These are phyloP conservation scores for Xerus rutilus DNA, from an alignment of 2,797 vertebrate genomes.

Conservation along the genomic window DNA sequence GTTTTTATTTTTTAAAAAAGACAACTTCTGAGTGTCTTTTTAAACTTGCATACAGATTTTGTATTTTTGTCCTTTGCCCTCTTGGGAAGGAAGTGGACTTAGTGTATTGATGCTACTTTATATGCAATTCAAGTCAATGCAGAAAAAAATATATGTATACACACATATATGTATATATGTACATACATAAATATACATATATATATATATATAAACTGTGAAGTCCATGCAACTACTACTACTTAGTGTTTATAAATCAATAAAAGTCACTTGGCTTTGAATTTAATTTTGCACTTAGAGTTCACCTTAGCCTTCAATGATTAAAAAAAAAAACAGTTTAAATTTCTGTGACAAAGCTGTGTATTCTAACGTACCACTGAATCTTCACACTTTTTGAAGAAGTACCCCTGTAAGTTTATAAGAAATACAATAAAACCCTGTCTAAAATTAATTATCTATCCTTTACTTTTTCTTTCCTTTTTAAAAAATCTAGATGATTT, in stretches of 20 bases:
- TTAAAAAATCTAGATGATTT: neutral
- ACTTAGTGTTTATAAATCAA: slow-evolving; percentile 33
- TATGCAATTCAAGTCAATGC: slow-evolving; percentile 45
- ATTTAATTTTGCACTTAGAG: slow-evolving; percentile 50
- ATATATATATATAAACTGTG: neutral
- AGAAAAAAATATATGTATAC: neutral
- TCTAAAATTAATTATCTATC: neutral
- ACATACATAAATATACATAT: too few species aligned
- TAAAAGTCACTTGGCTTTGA: slow-evolving; percentile 32
- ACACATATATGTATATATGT: too few species aligned
- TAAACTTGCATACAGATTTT: neutral
- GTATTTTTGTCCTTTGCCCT: slow-evolving; percentile 13
- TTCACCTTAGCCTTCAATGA: slow-evolving; percentile 27
- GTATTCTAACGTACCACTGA: neutral
- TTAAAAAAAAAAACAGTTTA: slow-evolving; percentile 43
- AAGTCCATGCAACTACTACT: neutral
- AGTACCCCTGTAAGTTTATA: neutral
- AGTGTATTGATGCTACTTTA: slow-evolving; percentile 40
- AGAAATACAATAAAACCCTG: neutral
- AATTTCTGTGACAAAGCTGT: neutral
- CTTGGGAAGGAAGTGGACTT: neutral
- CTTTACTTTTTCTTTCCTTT: neutral
- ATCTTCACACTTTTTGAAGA: slow-evolving; percentile 15
- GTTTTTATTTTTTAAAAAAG: slow-evolving; percentile 37
- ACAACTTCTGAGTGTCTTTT: slow-evolving; percentile 39